These are phyloP conservation scores for Pristionchus japonicus DNA, from an alignment of 2,888 invertebrate species.

Conservation along the genomic window DNA sequence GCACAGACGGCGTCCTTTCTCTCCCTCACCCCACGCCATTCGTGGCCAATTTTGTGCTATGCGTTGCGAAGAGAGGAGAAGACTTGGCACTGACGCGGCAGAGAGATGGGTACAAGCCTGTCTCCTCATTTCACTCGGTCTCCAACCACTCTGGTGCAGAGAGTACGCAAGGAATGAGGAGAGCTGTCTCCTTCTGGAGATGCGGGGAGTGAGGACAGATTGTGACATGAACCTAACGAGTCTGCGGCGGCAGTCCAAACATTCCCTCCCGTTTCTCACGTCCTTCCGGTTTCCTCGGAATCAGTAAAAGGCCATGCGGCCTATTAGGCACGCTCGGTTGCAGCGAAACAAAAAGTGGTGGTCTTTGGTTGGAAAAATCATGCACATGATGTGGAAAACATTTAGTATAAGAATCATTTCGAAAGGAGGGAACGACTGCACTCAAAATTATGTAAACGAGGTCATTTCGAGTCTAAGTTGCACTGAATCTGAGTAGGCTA, in stretches of 20 bases:
- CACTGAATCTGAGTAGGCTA: background rate
- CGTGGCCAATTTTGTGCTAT: background rate
- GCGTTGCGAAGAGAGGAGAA: background rate
- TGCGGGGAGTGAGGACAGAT: background rate
- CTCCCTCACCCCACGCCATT: too few relatives aligned
- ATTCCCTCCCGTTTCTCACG: background rate
- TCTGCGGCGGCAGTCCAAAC: background rate
- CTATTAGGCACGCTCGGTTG: background rate
- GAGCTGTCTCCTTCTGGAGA: background rate
- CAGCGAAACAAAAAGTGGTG: too few relatives aligned
- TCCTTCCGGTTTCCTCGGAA: background rate
- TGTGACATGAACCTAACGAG: constrained; percentile 32
- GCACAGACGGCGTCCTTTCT: too few relatives aligned
- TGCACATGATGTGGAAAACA: too few relatives aligned
- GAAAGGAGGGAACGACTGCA: too few relatives aligned
- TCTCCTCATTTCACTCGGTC: background rate
- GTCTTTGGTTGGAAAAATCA: too few relatives aligned
- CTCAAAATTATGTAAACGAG: background rate
- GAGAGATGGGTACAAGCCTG: background rate
- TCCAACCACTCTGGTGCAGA: background rate
- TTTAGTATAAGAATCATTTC: background rate
- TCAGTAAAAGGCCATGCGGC: background rate
- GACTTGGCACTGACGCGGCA: background rate
- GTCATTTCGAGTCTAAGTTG: background rate
- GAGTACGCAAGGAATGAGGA: background rate